Conservation (phyloP, 2,888 invertebrate genomes). For the Drosophila austrosaltans region DNA sequence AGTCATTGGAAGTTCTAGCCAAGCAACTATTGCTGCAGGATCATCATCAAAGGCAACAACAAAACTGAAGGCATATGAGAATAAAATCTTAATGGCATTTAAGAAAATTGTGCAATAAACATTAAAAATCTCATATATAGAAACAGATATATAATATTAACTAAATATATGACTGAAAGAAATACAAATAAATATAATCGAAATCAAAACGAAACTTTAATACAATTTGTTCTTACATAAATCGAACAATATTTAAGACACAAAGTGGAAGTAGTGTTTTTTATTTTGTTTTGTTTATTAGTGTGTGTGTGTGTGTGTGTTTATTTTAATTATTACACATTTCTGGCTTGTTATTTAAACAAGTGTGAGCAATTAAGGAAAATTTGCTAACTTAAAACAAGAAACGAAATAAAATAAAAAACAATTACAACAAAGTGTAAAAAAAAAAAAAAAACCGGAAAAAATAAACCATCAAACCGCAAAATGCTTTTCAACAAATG, state of each 20-base stretch:
- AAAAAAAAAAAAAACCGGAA: conserved; percentile 8
- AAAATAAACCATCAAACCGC: conserved; percentile 10
- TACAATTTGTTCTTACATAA: conserved; percentile 47
- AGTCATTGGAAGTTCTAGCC: conserved; percentile 10
- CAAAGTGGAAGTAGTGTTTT: neutral
- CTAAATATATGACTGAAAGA: conserved; percentile 34
- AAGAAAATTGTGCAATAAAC: conserved; percentile 75
- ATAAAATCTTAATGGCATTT: conserved; percentile 65
- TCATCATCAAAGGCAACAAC: conserved; percentile 24
- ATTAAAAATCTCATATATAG: conserved; percentile 14
- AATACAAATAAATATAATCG: conserved; percentile 43
- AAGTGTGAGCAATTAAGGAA: conserved; percentile 11
- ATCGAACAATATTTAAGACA: conserved; percentile 26
- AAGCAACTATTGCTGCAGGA: conserved; percentile 24
- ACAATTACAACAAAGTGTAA: conserved; percentile 8
- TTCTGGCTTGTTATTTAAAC: conserved; percentile 19
- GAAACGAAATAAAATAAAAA: neutral
- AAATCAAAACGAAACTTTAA: conserved; percentile 24
- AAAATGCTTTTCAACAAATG: conserved; percentile 83
- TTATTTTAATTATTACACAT: conserved; percentile 5
- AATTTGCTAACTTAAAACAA: conserved; percentile 6
- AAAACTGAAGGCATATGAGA: conserved; percentile 52
- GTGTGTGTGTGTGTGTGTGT: neutral
- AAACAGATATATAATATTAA: conserved; percentile 20
- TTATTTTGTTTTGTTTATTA: neutral